These are phyloP conservation scores for Anguilla megastoma DNA, from an alignment of 2,797 vertebrate genomes.

Conservation along the genomic window DNA sequence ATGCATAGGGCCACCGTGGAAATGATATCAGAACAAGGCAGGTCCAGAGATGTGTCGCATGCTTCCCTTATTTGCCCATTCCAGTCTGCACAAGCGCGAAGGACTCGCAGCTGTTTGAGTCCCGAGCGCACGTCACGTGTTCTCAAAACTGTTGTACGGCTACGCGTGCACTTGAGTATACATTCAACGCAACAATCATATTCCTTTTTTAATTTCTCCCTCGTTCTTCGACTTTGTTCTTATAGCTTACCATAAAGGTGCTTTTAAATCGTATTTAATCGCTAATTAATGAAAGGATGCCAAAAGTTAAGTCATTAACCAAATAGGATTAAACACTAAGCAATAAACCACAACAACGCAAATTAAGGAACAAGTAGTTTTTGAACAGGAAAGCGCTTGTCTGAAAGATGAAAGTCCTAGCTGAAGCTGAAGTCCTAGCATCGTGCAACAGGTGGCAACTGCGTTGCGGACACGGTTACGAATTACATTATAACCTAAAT, in stretches of 20 bases:
- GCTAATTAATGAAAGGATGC: neutral
- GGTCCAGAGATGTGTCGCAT: neutral
- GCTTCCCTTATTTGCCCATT: constrained; percentile 10
- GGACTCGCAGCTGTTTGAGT: neutral
- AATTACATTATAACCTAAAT: neutral
- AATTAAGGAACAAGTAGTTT: neutral
- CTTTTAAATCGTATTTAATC: no score
- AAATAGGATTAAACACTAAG: neutral
- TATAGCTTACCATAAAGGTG: neutral
- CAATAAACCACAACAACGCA: neutral
- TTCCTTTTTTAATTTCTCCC: neutral
- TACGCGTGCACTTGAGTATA: neutral
- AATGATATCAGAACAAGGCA: neutral
- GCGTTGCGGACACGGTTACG: neutral
- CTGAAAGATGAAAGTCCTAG: neutral
- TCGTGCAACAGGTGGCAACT: constrained; percentile 4
- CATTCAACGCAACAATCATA: neutral
- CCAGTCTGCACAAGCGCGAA: neutral
- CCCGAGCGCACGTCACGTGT: constrained; percentile 5
- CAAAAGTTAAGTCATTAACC: neutral
- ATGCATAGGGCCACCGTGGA: neutral
- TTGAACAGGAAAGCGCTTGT: neutral
- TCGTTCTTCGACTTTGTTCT: neutral
- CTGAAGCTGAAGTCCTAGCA: neutral
- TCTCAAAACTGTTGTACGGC: neutral